Evolutionary conservation across 2,888 invertebrate species (phyloP), one percentile per base, ranked within the genome.

Genomic region (Eulithis testata): DNA sequence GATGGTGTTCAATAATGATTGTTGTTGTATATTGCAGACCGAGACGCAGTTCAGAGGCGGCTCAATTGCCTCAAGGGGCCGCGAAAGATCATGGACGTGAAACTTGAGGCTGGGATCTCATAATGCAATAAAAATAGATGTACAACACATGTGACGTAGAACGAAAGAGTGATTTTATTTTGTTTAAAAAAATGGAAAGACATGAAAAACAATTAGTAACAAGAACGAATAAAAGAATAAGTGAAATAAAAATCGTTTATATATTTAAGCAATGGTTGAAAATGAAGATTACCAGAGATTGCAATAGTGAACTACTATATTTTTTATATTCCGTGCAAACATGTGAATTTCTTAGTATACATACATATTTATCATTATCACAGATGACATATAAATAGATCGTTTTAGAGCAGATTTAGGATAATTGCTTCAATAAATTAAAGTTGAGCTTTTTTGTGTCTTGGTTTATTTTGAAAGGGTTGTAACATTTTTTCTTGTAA

Each of bases 41-140:
- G 98, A 91, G 97, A 98, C 84, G 98, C 99, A 60, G 99, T 99
- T 60, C 99, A 99, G 88, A 98, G 97, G 90, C 95, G 99, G 73
- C 95, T 99, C 71, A 90, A 91, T 70, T 91, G 91, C 82, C 90
- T 93, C 71, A 92, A 91, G 71, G 90, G 90, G 72, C 91, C 91
- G 70, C 91, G 91, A 70, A 91, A 92, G 81, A 88, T 93, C 70
- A 92, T 91, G 91, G 93, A 93, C 74, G 91, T 88, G 49, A 91
- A 91, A 82, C 82, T 92, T 63, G 93, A 93, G 82, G 90, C 91
- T 70, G 93, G 93, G 87, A 89, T 92, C 88, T 92, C 93, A 90
- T 92, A 93, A 93, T 91, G 86, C 85, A 86, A 84, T 77, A 77
- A 78, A 72, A 71, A 63, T 70, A 87, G 86, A 81, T 69, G 71